Conservation (phyloP, 2,888 invertebrate genomes). For the Theretra japonica region DNA sequence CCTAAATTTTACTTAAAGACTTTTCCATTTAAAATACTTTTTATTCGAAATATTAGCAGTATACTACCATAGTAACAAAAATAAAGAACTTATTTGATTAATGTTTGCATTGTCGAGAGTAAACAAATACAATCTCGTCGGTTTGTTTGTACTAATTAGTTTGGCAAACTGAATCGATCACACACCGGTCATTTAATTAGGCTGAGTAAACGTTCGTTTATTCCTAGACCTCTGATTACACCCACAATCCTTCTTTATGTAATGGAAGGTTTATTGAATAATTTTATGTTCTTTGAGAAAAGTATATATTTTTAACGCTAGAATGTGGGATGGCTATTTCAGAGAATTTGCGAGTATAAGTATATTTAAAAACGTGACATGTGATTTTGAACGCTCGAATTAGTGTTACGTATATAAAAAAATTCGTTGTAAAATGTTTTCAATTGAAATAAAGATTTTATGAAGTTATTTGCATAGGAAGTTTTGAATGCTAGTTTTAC, state of each 20-base stretch:
- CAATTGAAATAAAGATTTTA: too few species aligned
- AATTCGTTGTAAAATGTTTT: too few species aligned
- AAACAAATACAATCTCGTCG: not conserved
- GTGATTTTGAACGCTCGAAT: not conserved
- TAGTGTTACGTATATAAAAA: not conserved
- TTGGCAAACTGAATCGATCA: conserved; percentile 1
- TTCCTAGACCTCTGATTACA: conserved; percentile 8
- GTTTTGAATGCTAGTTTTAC: too few species aligned
- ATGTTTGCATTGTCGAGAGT: not conserved
- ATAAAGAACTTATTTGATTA: not conserved
- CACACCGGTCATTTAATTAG: conserved; percentile 4
- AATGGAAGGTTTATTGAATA: conserved; percentile 13
- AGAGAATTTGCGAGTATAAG: not conserved
- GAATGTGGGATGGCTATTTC: conserved; percentile 13
- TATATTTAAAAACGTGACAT: not conserved
- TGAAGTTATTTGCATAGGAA: too few species aligned
- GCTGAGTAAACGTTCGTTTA: conserved; percentile 17
- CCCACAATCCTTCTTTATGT: conserved; percentile 6
- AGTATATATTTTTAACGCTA: not conserved
- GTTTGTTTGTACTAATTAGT: not conserved
- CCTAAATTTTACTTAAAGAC: too few species aligned
- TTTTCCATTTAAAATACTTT: too few species aligned
- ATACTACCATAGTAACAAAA: not conserved
- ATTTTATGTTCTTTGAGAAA: conserved; percentile 6
- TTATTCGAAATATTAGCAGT: too few species aligned